phyloP scores from a whole-genome alignment of 1,140 invertebrate genomes.

The Drosophila carrolli region DNA sequence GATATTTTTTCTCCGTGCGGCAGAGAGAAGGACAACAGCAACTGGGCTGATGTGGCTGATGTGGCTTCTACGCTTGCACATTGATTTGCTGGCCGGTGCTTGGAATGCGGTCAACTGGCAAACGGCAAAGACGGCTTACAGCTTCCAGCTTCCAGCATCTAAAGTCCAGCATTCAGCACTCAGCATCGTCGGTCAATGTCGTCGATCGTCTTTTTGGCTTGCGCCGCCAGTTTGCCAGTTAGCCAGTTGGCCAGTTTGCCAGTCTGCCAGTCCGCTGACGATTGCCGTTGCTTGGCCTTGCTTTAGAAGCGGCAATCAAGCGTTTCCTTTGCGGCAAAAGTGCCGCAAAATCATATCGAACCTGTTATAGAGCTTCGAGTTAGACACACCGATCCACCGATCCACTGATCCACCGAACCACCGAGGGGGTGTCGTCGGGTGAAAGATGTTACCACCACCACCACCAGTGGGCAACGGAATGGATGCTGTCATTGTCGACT shows the following conservation, averaged over 20 bases:
- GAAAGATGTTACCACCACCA: constrained; percentile 55
- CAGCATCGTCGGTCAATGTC: constrained; percentile 66
- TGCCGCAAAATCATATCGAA: constrained; percentile 80
- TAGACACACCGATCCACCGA: neutral
- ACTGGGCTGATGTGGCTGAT: constrained; percentile 10
- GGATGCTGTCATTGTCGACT: constrained; percentile 40
- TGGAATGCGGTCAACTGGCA: constrained; percentile 77
- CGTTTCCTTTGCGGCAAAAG: constrained; percentile 75
- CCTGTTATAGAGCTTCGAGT: constrained; percentile 65
- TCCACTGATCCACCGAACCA: neutral
- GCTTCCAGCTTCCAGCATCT: constrained; percentile 22
- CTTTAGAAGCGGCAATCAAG: constrained; percentile 76
- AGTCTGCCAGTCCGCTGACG: constrained; percentile 19
- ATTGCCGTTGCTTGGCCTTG: constrained; percentile 76
- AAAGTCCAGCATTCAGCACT: constrained; percentile 14
- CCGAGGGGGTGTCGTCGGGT: constrained; percentile 34
- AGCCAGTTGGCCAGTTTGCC: neutral
- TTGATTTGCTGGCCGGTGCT: constrained; percentile 66
- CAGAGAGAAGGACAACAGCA: constrained; percentile 44
- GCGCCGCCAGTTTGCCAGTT: constrained; percentile 19
- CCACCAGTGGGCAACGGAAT: neutral
- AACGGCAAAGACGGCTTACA: constrained; percentile 50
- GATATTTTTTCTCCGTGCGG: constrained; percentile 12
- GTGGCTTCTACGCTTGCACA: constrained; percentile 66
- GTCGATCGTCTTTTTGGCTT: constrained; percentile 50